Evolutionary conservation across 2,113 vertebrate species (phyloP).

Genomic region (Nanorana parkeri): DNA sequence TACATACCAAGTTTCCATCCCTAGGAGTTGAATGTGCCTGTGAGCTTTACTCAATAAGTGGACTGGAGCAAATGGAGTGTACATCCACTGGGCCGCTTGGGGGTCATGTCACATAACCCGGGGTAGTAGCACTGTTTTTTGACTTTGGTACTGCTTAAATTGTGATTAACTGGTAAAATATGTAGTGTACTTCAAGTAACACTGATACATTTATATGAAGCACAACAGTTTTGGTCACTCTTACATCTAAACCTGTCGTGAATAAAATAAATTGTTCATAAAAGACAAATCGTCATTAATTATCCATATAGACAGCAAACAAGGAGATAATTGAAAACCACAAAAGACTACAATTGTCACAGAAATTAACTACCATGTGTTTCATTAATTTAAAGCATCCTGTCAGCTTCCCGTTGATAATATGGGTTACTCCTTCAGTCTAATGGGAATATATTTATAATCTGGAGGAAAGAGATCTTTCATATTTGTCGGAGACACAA

Average conservation of each 20-base stretch:
- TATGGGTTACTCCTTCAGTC: slow-evolving; percentile 9
- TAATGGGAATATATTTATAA: slow-evolving; percentile 39
- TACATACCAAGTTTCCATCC: too few relatives aligned
- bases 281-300: slow-evolving; percentile 26
- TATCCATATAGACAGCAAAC: slow-evolving; percentile 22
- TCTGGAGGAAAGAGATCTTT: slow-evolving; percentile 19
- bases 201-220: too few relatives aligned
- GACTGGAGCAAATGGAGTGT: too few relatives aligned
- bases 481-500: slow-evolving; percentile 13
- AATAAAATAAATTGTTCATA: neutral
- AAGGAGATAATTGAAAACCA: slow-evolving; percentile 38
- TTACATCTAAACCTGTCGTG: neutral
- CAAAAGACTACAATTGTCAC: slow-evolving; percentile 11
- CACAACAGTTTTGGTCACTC: neutral
- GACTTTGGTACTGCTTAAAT: too few relatives aligned
- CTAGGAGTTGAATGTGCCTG: too few relatives aligned
- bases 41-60: too few relatives aligned
- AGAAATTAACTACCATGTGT: slow-evolving; percentile 33
- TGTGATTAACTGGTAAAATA: too few relatives aligned
- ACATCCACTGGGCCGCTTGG: too few relatives aligned
- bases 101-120: too few relatives aligned
- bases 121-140: too few relatives aligned
- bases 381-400: slow-evolving; percentile 44
- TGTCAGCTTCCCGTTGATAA: slow-evolving; percentile 33
- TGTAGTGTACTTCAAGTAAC: too few relatives aligned